phyloP scores from a whole-genome alignment of 2,113 vertebrate genomes.

The Hemiprocne comata region DNA sequence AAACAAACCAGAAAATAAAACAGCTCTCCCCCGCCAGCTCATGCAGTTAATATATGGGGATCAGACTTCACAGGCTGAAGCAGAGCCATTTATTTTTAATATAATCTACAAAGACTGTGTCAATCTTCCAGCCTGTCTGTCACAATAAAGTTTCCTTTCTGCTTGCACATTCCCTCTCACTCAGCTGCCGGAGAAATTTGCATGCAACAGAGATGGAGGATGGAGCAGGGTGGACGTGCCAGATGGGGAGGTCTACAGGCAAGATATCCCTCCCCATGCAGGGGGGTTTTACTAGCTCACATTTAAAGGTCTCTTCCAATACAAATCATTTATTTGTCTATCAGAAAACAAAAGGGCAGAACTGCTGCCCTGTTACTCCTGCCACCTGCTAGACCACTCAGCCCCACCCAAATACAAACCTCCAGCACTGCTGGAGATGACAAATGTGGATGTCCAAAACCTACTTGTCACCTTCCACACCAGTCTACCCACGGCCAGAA shows the following conservation, averaged over 20 bases:
- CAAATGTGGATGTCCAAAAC: accelerated
- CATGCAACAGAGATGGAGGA: background rate
- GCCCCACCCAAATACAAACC: background rate
- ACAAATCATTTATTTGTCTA: too few relatives aligned
- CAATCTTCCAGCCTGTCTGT: background rate
- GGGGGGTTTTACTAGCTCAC: too few relatives aligned
- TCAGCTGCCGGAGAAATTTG: background rate
- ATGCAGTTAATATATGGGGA: background rate
- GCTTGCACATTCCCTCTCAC: background rate
- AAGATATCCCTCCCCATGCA: too few relatives aligned
- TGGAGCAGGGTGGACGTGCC: accelerated
- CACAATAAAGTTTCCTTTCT: background rate
- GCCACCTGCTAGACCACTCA: background rate
- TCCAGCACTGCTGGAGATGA: background rate
- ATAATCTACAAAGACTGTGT: background rate
- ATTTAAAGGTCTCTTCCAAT: too few relatives aligned
- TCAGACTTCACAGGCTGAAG: background rate
- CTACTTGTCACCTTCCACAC: background rate
- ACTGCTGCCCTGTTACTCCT: background rate
- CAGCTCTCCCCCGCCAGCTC: background rate
- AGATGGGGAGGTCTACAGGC: background rate
- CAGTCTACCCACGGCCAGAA: accelerated
- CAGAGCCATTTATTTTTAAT: conserved; percentile 20
- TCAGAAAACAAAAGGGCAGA: background rate
- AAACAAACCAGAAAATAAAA: background rate